Percentiles rank a stretch among this genome's conserved stretches.
Conservation (phyloP, 2,888 invertebrate species). For the Ectemnius continuus region DNA sequence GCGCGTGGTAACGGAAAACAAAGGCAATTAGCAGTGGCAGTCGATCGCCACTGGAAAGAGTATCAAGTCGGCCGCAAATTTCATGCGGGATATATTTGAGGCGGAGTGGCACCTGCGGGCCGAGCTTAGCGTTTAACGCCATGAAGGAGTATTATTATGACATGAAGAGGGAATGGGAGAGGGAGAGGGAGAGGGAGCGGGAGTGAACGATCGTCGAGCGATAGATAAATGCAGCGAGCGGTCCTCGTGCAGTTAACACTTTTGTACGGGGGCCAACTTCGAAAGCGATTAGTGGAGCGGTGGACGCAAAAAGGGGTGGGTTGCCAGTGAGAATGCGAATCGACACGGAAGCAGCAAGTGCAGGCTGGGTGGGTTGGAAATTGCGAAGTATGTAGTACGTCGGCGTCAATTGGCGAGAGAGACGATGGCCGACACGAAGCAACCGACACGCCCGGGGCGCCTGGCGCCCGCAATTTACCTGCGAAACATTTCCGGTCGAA, state of each 20-base stretch:
- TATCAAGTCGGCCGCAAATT: too few species aligned
- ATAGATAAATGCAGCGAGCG: neutral
- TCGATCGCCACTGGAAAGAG: neutral
- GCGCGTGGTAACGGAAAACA: neutral
- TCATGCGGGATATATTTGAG: too few species aligned
- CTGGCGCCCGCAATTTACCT: slow-evolving; percentile 62
- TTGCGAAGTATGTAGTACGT: slow-evolving; percentile 32
- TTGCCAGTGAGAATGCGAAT: slow-evolving; percentile 4
- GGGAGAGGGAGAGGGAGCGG: neutral
- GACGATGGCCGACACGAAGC: slow-evolving; percentile 15
- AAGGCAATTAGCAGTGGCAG: neutral
- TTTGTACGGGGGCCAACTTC: too few species aligned
- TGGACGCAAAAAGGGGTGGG: too few species aligned
- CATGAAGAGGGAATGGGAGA: neutral
- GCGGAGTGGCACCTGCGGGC: too few species aligned
- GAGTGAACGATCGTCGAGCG: too few species aligned
- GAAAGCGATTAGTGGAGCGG: too few species aligned
- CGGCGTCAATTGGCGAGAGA: slow-evolving; percentile 51
- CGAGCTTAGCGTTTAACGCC: neutral
- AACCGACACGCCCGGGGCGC: slow-evolving; percentile 47
- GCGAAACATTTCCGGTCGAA: slow-evolving; percentile 59
- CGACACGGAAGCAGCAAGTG: slow-evolving; percentile 24
- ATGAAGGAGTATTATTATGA: neutral
- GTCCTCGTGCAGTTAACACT: too few species aligned
- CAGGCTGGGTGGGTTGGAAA: slow-evolving; percentile 26